Evolutionary conservation across 1,140 invertebrate species (phyloP).

Genomic region (Ostrea denselamellosa): DNA sequence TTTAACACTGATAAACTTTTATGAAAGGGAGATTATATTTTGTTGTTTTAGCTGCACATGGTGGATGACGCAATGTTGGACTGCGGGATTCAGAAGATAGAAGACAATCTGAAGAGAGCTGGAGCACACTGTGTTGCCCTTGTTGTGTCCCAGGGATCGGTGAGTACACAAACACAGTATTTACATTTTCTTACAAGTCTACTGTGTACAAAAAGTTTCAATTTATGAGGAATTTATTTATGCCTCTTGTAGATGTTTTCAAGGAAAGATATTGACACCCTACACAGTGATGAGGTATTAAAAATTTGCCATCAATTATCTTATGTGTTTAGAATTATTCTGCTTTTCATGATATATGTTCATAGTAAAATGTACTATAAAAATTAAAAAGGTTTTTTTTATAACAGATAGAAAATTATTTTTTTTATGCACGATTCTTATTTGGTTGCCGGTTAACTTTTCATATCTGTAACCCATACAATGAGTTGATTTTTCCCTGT

Average conservation of each 20-base stretch:
- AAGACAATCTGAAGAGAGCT: slow-evolving; percentile 21
- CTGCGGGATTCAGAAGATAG: slow-evolving; percentile 46
- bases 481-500: no score
- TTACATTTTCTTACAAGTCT: neutral
- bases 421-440: no score
- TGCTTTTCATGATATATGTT: no score
- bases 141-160: slow-evolving; percentile 22
- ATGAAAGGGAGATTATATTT: neutral
- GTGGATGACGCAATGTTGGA: slow-evolving; percentile 18
- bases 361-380: no score
- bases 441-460: no score
- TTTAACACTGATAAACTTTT: neutral
- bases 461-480: no score
- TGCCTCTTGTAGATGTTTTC: slow-evolving; percentile 19
- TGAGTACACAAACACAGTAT: neutral
- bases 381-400: no score
- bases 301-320: neutral
- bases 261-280: neutral
- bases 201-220: neutral
- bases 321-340: no score
- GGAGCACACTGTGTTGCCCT: slow-evolving; percentile 44
- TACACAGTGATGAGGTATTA: neutral
- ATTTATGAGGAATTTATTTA: neutral
- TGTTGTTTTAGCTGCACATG: neutral
- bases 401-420: no score